Base-by-base conservation (phyloP, 1,140 invertebrate genomes). In the Pseudomyrmex flavicornis region DNA sequence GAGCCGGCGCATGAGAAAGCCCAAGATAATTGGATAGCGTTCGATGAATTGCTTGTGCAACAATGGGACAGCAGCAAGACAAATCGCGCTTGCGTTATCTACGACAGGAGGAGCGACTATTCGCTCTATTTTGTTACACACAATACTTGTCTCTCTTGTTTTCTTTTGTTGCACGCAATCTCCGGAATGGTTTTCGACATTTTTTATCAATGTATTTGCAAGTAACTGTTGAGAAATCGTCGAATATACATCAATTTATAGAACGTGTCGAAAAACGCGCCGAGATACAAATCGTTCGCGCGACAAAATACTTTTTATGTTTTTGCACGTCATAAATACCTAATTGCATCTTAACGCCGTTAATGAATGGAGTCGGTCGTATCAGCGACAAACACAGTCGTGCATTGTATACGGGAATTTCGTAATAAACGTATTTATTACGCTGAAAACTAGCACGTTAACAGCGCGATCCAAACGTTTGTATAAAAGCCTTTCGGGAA, bases 1-100 rank as follows among this genome's bases (percentile, higher is more conserved):
- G 35, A 35, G 5, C 56, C 73, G 66, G 61, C 50, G 54, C 72
- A 52, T 48, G 66, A 44, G 56, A 76, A 52, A 69, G 73, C 52
- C 58, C 77, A 85, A 74, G 73, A 85, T 85, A 88, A 89, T 89
- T 88, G 83, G 87, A 88, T 70, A 79, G 77, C 73, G 58, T 84
- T 82, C 86, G 86, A 44, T 84, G n/a, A 88, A 88, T 87, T 85
- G 82, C 86, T 82, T 62, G 86, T 65, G n/a, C 75, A 88, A 88
- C 87, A 87, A 88, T 88, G 65, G 65, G 62, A 65, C 10, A 76
- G 58, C 72, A 44, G 72, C 75, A 82, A 84, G 72, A 85, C 62
- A 74, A 82, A 80, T 88, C 77, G 62, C 66, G 77, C 66, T 66
- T 75, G 73, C 68, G 54, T 82, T 87, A 65, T 82, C 65, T 54